Evolutionary conservation across 2,797 vertebrate species (phyloP), one percentile per base, ranked within the genome.

Genomic region (Distichodus sexfasciatus): DNA sequence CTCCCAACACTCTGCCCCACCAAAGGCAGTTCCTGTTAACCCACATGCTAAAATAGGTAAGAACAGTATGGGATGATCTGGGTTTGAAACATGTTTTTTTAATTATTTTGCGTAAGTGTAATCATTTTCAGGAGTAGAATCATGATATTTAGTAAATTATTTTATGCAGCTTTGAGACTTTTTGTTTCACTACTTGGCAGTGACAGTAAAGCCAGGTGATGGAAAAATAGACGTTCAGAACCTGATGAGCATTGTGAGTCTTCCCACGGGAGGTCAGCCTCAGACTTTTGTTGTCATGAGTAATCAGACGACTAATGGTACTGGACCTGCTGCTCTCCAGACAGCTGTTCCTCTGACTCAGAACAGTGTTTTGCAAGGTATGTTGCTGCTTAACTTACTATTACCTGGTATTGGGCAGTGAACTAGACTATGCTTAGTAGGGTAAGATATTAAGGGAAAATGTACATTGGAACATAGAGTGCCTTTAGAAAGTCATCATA

Each of bases 11-110:
- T 84, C 58, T 79, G 81, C 41, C 80, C 67, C 55, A 82, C 40
- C 46, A 79, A 51, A 59, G 83, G 35, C 81, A 83, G 40, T 69
- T 28, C 15, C 72, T 21, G 24, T 69, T 24, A 62, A 60, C 50
- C 31, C 62, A 60, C 89, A 89, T 6, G 86, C 89, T 80, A 91
- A 91, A 79, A 83, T 91, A 59, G 87, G 92, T 93, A 81, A 91
- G 89, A 64, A 31, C 61, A 11, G 15, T n/a, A 14, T 50, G 7
- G 29, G 6, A 57, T 36, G 1, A 36, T 15, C 33, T 24, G 24
- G 9, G 38, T 28, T 61, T 23, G 33, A 8, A n/a, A 43, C 17
- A 60, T n/a, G 3, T 14, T 23, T 12, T 23, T 66, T 46, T n/a
- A n/a, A n/a, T n/a, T n/a, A n/a, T n/a, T n/a, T n/a, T n/a, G n/a